phyloP scores from a whole-genome alignment of 2,113 vertebrate genomes.

The Muscicapa adusta region DNA sequence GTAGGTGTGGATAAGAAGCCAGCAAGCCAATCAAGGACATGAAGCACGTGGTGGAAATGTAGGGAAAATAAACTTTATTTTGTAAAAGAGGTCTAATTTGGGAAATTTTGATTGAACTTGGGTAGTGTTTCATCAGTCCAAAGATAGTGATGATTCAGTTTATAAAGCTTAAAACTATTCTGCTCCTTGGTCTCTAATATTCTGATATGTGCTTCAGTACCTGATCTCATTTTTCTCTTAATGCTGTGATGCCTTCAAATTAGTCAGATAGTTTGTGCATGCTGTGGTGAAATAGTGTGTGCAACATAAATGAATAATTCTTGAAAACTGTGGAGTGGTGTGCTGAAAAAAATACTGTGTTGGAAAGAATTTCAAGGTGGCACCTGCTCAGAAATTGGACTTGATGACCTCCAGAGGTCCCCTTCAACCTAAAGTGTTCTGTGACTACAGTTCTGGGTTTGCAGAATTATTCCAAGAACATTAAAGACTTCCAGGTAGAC shows the following conservation, averaged over 20 bases:
- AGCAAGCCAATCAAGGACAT: fast-evolving
- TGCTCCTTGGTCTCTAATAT: not conserved
- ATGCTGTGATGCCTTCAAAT: not conserved
- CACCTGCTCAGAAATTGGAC: not conserved
- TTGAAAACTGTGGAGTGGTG: not conserved
- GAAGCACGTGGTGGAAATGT: not conserved
- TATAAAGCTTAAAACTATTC: not conserved
- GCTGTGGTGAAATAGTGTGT: not conserved
- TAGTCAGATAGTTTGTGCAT: fast-evolving
- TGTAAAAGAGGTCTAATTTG: not conserved
- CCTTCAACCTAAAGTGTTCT: not conserved
- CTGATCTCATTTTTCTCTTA: not conserved
- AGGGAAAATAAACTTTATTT: not conserved
- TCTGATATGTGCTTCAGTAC: not conserved
- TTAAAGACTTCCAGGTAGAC: not conserved
- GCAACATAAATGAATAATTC: fast-evolving
- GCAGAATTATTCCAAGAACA: not conserved
- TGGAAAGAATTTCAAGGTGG: not conserved
- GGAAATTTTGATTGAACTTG: not conserved
- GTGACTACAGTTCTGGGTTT: not conserved
- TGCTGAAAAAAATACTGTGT: not conserved
- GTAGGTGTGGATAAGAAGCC: not conserved
- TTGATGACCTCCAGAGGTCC: not conserved
- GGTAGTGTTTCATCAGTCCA: not conserved
- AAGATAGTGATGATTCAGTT: not conserved